Base-by-base conservation (phyloP, 2,797 vertebrate genomes). In the Spinus olivaceus region DNA sequence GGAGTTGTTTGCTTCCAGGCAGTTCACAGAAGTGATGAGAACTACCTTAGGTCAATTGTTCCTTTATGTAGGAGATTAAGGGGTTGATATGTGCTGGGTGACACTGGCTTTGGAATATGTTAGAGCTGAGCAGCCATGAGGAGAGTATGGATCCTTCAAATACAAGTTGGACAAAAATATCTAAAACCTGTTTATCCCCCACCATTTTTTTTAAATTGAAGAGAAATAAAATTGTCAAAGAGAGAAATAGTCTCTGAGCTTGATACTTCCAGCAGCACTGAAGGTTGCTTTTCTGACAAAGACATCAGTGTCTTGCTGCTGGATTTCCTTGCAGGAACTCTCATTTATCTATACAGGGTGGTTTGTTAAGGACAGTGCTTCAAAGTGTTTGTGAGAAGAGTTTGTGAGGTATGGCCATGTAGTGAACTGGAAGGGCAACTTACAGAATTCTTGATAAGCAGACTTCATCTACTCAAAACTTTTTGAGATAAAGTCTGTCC, bases 1-100 rank as follows among this genome's bases (percentile, higher is more conserved):
- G 73, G 72, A 79, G 73, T 57, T 90, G 82, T 95, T 93, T 83
- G 30, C 88, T 94, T 81, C 56, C 47, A 94, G 65, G 59, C 84
- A 91, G 33, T 91, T 91, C 64, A 60, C 17, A 69, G 59, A 54
- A 88, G 44, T n/a, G 69, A 47, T 76, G 49, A 81, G 79, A 90
- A 60, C 41, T 50, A 73, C 20, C 51, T 78, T 42, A 81, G 76
- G 77, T 93, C 73, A 90, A 25, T 83, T 84, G 33, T 63, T 94
- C 32, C 57, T 86, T 88, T 87, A 69, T 71, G 57, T 39, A 46
- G 76, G 70, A 87, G 63, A 60, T 81, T 51, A 81, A 83, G 41
- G 42, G 27, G 11, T 86, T 85, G 76, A 27, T 39, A 17, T 25
- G 5, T 64, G 65, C 9, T 10, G 15, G n/a, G 35, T 81, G 27